These are phyloP conservation scores for Melanotaenia pygmaea DNA, from an alignment of 2,797 vertebrate genomes.

Conservation along the genomic window DNA sequence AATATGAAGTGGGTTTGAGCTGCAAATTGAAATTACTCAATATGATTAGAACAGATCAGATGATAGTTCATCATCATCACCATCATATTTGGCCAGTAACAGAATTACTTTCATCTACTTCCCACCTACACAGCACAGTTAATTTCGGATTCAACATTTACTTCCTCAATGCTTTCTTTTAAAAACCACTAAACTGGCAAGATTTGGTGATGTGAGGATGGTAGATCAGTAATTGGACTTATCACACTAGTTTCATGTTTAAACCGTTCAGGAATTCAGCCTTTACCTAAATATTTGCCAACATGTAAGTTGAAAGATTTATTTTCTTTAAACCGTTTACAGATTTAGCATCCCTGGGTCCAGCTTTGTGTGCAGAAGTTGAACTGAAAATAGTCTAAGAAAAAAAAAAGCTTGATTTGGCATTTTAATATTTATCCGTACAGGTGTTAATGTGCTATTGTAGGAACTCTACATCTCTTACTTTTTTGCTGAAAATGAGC, in stretches of 20 bases:
- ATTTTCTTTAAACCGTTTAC: background rate
- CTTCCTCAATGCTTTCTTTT: background rate
- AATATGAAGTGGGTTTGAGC: conserved; percentile 4
- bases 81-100: background rate
- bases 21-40: conserved; percentile 24
- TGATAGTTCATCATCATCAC: conserved; percentile 11
- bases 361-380: background rate
- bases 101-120: background rate
- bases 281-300: background rate
- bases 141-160: background rate
- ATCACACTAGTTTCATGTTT: background rate
- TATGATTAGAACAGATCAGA: conserved; percentile 21
- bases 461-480: background rate
- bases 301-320: background rate
- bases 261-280: background rate
- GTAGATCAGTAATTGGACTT: background rate
- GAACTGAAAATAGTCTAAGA: background rate
- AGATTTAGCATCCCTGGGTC: background rate
- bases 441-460: background rate
- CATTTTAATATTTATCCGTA: background rate
- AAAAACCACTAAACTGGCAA: background rate
- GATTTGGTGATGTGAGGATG: too few relatives aligned
- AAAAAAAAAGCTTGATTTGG: background rate
- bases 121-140: background rate
- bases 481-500: background rate